Base-by-base conservation (phyloP, 1,140 invertebrate species). In the Grapholita molesta region DNA sequence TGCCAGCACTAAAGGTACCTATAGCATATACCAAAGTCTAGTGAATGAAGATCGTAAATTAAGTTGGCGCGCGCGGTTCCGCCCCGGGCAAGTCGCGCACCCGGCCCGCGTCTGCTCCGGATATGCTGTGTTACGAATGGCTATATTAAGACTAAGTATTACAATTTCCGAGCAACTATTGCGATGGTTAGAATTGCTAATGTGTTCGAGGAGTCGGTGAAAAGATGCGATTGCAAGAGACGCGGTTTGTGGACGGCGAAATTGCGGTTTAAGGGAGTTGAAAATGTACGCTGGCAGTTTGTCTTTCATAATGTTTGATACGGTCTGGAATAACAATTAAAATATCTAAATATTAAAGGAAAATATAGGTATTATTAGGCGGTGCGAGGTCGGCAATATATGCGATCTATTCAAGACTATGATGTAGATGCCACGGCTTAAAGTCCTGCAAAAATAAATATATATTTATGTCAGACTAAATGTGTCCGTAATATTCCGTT, bases 121-220 rank as follows among this genome's bases (percentile, higher is more conserved):
- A 86, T 89, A 85, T 87, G 81, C 84, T 75, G 72, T 78, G 79
- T 88, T 87, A 87, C 84, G 84, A 88, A 90, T 88, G 83, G 82
- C 83, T 89, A 85, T 89, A 88, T 89, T 90, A 87, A 90, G 81
- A 85, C 85, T 88, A 86, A 90, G 88, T 88, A 88, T 89, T 88
- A 88, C 84, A 86, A 84, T 86, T 86, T 85, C 82, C 81, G 70
- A 78, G 82, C 76, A 84, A 88, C 83, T 86, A 85, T 86, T 84
- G 79, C 82, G 72, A 80, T 77, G 74, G 76, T 86, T 85, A 84
- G 83, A 88, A 89, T 90, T 86, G 82, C 85, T 87, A 89, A 88
- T 88, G 80, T 75, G 69, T 75, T 71, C 72, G 78, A 85, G 83
- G 76, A 82, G 70, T 68, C 66, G 84, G 84, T 84, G 82, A 86